Evolutionary conservation across 92 coral and sea anemone species (phyloP), one percentile per base, ranked within the genome.

Genomic region (Epizoanthus fatuus): DNA sequence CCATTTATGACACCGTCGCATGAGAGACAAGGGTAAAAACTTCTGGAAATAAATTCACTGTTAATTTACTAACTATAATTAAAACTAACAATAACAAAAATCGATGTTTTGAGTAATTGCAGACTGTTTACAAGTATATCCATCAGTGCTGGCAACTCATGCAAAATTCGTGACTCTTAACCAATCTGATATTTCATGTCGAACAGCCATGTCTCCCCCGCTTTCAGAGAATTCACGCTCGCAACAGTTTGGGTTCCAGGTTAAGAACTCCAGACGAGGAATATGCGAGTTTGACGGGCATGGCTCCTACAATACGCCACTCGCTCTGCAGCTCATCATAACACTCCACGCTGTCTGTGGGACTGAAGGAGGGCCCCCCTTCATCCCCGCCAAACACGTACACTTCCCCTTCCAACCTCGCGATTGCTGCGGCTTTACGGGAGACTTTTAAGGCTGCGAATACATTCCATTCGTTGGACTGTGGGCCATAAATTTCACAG

Each of bases 371-470:
- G 13, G 35, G 53, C 13, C 57, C 54, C 39, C 75, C 82, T 60
- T 72, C 44, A 25, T 89, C 90, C 17, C 93, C 90, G 7, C 90
- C 90, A 39, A 89, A 85, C 29, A 89, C 70, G 62, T 64, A 89
- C 12, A 89, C 64, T 56, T 38, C 25, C 40, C 64, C 80, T 38
- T 70, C 90, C 17, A 79, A 63, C 29, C 54, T 53, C 10, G 57
- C 90, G 4, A 89, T 62, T 11, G 86, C 93, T 32, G 90, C 86
- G 22, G 93, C 93, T 22, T 89, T 85, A 54, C 93, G 89, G 7
- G 93, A 89, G 7, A 20, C 22, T 9, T 60, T 70, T 49, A 87
- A 74, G 64, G 65, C 56, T 47, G 79, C 52, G 25, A 89, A 59
- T 15, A 66, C 59, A 16, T 66, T 63, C 93, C 93, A 89, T 17